Evolutionary conservation across 2,888 invertebrate genomes (phyloP), one percentile per base, ranked within the genome.

Genomic region (Hydropsyche betteni): DNA sequence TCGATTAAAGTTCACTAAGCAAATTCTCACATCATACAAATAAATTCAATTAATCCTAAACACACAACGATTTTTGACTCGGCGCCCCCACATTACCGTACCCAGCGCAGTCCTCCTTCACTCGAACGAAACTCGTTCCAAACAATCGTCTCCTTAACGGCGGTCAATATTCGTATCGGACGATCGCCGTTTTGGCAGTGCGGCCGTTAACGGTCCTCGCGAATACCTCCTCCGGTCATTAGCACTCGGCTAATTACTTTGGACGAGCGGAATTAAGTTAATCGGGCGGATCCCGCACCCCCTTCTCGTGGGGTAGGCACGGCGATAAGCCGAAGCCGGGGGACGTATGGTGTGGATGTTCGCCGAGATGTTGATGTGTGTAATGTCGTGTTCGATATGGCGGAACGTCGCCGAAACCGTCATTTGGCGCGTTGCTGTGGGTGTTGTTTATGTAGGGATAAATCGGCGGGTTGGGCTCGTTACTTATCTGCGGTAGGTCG

Each of bases 201-300:
- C 24, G 58, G 68, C 73, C 76, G 73, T 76, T 76, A 76, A 24
- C 24, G 75, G 44, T 34, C 52, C 50, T 52, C 53, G 58, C 73
- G 73, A 76, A 74, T 76, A 76, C 73, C 69, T 58, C 68, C 73
- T 50, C 58, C 68, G 74, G 76, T 76, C 76, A 76, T 76, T 76
- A 76, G 76, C 69, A 72, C 55, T 72, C 72, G 76, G 76, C 74
- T 76, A 76, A 76, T 76, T 74, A 76, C 76, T 74, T 69, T 76
- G 58, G 51, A 69, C 71, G 68, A 69, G 76, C 50, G 68, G 76
- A 50, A 69, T 74, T 73, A 73, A 69, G 73, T 58, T 74, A 74
- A 76, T 74, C 76, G 68, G 16, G 10, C 44, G 44, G 10, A 44
- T 8, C 44, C 44, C 44, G 10, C 44, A 6, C 44, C 44, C 44